Conservation (phyloP, 2,888 invertebrate genomes). For the Norana najaformis region DNA sequence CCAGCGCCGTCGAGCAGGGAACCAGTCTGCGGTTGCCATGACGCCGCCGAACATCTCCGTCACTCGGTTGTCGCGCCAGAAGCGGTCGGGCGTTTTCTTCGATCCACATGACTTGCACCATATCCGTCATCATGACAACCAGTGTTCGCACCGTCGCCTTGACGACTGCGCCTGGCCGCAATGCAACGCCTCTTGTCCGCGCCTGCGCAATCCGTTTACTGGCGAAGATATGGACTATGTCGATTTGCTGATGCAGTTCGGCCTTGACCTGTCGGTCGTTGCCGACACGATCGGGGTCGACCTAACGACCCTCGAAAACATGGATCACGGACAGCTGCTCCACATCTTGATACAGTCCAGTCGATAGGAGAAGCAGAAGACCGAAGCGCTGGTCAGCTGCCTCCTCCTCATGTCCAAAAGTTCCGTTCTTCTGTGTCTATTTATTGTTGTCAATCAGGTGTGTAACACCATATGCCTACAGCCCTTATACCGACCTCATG, state of each 20-base stretch:
- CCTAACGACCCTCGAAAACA: slow-evolving; percentile 81
- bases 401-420: background rate
- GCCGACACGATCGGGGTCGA: slow-evolving; percentile 85
- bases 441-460: background rate
- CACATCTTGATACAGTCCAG: slow-evolving; percentile 74
- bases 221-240: slow-evolving; percentile 83
- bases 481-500: background rate
- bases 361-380: slow-evolving; percentile 1
- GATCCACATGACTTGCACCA: slow-evolving; percentile 48
- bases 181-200: slow-evolving; percentile 78
- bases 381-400: background rate
- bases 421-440: background rate
- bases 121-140: slow-evolving; percentile 45
- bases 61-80: slow-evolving; percentile 6
- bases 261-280: slow-evolving; percentile 82
- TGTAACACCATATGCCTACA: background rate
- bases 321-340: slow-evolving; percentile 84
- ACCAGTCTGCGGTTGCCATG: slow-evolving; percentile 18
- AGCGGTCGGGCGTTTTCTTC: slow-evolving; percentile 31
- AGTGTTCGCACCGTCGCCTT: slow-evolving; percentile 70
- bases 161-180: slow-evolving; percentile 93
- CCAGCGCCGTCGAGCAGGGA: background rate
- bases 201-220: slow-evolving; percentile 81
- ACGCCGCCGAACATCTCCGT: background rate
- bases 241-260: slow-evolving; percentile 83